Conservation (phyloP, 1,140 invertebrate genomes). For the Drusus annulatus region DNA sequence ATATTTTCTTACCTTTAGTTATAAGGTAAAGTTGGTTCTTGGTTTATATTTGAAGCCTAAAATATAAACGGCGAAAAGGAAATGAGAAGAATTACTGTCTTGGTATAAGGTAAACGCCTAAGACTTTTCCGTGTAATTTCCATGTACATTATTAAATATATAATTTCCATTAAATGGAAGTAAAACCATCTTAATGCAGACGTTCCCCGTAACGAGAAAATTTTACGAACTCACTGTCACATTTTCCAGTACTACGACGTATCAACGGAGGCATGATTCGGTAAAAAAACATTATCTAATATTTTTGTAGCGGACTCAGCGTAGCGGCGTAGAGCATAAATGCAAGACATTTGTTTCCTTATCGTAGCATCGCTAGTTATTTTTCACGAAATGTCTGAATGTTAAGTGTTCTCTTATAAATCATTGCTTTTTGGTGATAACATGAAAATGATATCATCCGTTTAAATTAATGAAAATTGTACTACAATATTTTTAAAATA, state of each 20-base stretch:
- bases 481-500: too few relatives aligned
- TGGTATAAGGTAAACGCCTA: background rate
- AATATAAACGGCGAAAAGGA: conserved; percentile 3
- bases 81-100: conserved; percentile 25
- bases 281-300: conserved; percentile 1
- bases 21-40: background rate
- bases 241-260: background rate
- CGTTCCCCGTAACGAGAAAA: background rate
- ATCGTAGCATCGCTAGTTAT: too few relatives aligned
- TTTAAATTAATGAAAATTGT: too few relatives aligned
- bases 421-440: too few relatives aligned
- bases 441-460: too few relatives aligned
- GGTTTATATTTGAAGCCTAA: background rate
- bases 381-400: too few relatives aligned
- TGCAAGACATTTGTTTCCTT: too few relatives aligned
- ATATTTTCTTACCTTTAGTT: background rate
- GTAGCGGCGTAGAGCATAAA: background rate
- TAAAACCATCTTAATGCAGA: conserved; percentile 13
- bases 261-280: background rate
- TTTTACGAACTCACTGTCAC: conserved; percentile 6
- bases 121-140: conserved; percentile 3
- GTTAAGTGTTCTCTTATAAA: too few relatives aligned
- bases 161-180: conserved; percentile 14
- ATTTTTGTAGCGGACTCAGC: background rate
- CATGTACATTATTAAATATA: conserved; percentile 16